Evolutionary conservation across 2,888 invertebrate genomes (phyloP), one percentile per base, ranked within the genome.

Genomic region (Ferrisia virgata): DNA sequence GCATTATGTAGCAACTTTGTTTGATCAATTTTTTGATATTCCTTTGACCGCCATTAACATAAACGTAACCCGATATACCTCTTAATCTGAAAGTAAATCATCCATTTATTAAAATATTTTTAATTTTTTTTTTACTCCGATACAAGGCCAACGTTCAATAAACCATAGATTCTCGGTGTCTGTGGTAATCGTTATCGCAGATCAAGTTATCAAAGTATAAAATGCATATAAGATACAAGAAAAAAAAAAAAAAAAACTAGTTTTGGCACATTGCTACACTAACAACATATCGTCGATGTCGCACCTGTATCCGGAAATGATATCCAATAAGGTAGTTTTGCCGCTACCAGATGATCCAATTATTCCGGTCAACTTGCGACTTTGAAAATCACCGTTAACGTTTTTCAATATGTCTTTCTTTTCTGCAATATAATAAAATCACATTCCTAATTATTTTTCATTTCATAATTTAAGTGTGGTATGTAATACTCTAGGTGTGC

Each of bases 1-100:
- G 98, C 90, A 96, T 95, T 86, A 98, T 97, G 89, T 96, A 97
- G 85, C 91, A 91, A 0, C 91, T 91, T 13, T 87, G 86, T 87
- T 91, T 90, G 53, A 91, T 47, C 9, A 85, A 85, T 81, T 81
- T 81, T 22, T 81, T 33, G n/a, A 33, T 47, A 36, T 58, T 33
- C 18, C 47, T 81, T 1, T 36, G 28, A 13, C 22, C 36, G n/a
- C 81, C 36, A 15, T 81, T 81, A 15, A 81, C 81, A 15, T 81
- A 81, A 22, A 81, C 64, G 81, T 18, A 53, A 81, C 81, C 81
- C 28, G 81, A 36, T 9, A 64, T n/a, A 15, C 81, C 64, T 33
- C 25, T 6, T 22, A 53, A 64, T 39, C 81, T 81, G 79, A 18
- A 76, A 69, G 8, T 4, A 69, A 28, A 69, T 64, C 1, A 69